Evolutionary conservation across 23 tunicate species (phyloP), one percentile per base, ranked within the genome.

Genomic region (Styela plicata): DNA sequence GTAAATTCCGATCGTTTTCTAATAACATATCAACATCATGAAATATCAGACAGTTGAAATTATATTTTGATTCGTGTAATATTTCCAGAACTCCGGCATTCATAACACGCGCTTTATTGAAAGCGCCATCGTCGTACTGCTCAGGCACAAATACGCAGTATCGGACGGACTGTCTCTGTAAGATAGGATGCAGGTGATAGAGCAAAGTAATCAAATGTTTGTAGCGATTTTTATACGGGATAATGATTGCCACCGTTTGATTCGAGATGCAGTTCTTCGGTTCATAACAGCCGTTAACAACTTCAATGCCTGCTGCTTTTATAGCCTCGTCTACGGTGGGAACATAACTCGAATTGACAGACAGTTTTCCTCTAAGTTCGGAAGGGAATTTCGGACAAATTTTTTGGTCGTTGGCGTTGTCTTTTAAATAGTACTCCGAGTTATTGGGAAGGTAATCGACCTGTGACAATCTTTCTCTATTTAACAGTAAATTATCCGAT

Each of bases 1-100:
- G 86, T 21, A 96, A 31, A 34, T 96, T 96, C 10, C 78, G 36
- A 79, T 96, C 99, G 70, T 96, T 76, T 65, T 96, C 99, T 16
- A 82, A 35, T 10, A 96, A 34, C 97, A 96, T 91, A 57, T 96
- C 99, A 3, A 96, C 99, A 80, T 96, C 99, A 62, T 96, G 96
- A 73, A 91, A 96, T 26, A 96, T 78, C 77, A 91, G 82, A 77
- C 99, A 96, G 70, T 96, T 90, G 73, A 90, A 96, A 29, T 25
- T 0, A 32, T 69, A 80, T 18, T 27, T 0, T 21, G 23, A 30
- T 17, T 36, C 21, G 13, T 79, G 78, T 25, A 69, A 62, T 36
- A 96, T 88, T 71, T 91, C 93, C n/a, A 53, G 33, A 75, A 87
- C 89, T 3, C 83, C 99, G 5, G 99, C 97, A 67, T 96, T 96